Evolutionary conservation across 1,140 invertebrate species (phyloP), one percentile per base, ranked within the genome.

Genomic region (Drosophila parvula): DNA sequence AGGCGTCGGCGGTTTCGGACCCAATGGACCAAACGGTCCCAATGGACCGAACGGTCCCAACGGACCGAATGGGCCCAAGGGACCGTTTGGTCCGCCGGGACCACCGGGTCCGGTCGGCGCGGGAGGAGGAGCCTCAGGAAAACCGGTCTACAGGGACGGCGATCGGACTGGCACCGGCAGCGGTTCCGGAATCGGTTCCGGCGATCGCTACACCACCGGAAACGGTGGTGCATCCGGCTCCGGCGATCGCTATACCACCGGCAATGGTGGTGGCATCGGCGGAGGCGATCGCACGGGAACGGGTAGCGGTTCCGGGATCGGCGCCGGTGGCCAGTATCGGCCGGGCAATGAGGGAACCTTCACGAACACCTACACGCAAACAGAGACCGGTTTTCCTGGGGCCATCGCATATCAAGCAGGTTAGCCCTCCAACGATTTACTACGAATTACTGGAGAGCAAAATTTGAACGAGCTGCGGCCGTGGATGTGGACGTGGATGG

Each of bases 301-400:
- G 45, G 71, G 34, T 22, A 74, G 40, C 34, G 70, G 70, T 61
- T 73, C 32, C 68, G 74, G 74, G 38, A 55, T 68, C 51, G 65
- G 11, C 16, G 56, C 53, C 53, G 64, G 81, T 43, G 65, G 28
- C 34, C 36, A 69, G 43, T 73, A 73, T 36, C 74, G 75, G 36
- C 69, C 78, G 30, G 71, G 55, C 30, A 53, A 40, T 43, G 69
- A 50, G 61, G 84, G 80, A 48, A 69, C 79, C 76, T 86, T 77
- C 71, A 77, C 79, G 14, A 78, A 64, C 48, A 58, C 55, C 73
- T 84, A 80, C 63, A 64, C 76, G 28, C 61, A 78, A 22, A 69
- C 74, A 32, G 59, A 71, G 83, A 89, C 79, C 82, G 90, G 90
- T 91, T 91, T 90, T 91, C 90, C 90, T 91, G 90, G 79, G 88